Evolutionary conservation across 2,888 invertebrate species (phyloP), one percentile per base, ranked within the genome.

Genomic region (Neocrepidodera transversa): DNA sequence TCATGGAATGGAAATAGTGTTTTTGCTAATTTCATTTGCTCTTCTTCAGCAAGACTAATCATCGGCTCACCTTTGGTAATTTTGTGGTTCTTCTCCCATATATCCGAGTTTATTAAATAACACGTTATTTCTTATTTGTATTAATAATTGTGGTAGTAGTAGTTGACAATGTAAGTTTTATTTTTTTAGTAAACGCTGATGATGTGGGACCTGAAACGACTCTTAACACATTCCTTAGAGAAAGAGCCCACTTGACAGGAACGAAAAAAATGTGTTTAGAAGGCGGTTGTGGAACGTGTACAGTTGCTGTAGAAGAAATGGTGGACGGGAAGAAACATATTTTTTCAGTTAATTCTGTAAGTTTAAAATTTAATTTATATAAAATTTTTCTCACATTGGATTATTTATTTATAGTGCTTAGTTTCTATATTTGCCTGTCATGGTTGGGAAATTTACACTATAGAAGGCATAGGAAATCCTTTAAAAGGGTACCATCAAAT

Each of bases 201-300:
- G 79, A 75, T 48, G 70, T 76, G 0, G 78, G 72, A 1, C 83
- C 85, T 0, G 82, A 84, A 35, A 87, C 86, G 0, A 82, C 85
- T 0, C 77, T 90, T 1, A 88, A 88, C 66, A 82, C 83, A 32
- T 90, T 83, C 69, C 83, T 90, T 45, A 79, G 90, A 2, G 83
- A 84, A 1, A 80, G 83, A 60, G 84, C 85, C 0, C 82, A 84
- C 54, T 76, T 89, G 0, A 84, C 83, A 2, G 90, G 89, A 1
- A 90, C 90, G 0, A 90, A 90, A 70, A 82, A 80, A 4, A 89
- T 89, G 88, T 90, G 90, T 66, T 82, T 83, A 23, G 89, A 90
- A 73, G 90, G 90, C 0, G 90, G 90, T 0, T 90, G 90, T 68
- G 90, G 90, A 0, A 84, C 84, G 0, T 90, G 90, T 70, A 79